Base-by-base conservation (phyloP, 2,797 vertebrate species). In the Xenopus petersii region DNA sequence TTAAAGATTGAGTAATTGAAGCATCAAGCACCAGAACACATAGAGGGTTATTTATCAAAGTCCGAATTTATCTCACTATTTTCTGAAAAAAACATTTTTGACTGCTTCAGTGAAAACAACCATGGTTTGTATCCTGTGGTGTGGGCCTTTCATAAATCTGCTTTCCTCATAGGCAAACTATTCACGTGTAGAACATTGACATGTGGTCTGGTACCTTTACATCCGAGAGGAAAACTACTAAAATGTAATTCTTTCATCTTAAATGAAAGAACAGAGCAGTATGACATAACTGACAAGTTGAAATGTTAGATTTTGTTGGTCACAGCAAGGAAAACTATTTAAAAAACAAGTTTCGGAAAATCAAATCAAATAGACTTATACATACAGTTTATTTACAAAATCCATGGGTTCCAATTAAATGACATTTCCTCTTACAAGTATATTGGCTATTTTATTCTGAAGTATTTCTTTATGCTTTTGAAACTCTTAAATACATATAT, bases 111-210 rank as follows among this genome's bases (percentile, higher is more conserved):
- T 55, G 9, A 66, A 60, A 64, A 76, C 51, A 5, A 65, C 60
- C 66, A 51, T 51, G 12, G 61, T 70, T 70, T 70, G 24, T 59
- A 51, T 54, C 75, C 75, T 61, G 30, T 60, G 26, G 69, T 42
- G 55, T 60, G 2, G 42, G 62, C 21, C 63, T 75, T 75, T 64
- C 33, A 55, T 46, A 64, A 60, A 36, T 63, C 59, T 47, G 60
- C 46, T 30, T 65, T 58, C 46, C 68, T 66, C 63, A 61, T 71
- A 46, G 33, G 26, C 47, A 26, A 59, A 71, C 46, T 66, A 68
- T 71, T 76, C 67, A 67, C 58, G 24, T 66, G 21, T 71, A 65
- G 66, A 71, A 76, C 13, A 54, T 66, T 62, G 16, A 76, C 61
- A 67, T 71, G 46, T 66, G 51, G 75, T 61, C 42, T 30, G 55